Evolutionary conservation across 2,888 invertebrate species (phyloP).

Genomic region (Trisateles emortualis): DNA sequence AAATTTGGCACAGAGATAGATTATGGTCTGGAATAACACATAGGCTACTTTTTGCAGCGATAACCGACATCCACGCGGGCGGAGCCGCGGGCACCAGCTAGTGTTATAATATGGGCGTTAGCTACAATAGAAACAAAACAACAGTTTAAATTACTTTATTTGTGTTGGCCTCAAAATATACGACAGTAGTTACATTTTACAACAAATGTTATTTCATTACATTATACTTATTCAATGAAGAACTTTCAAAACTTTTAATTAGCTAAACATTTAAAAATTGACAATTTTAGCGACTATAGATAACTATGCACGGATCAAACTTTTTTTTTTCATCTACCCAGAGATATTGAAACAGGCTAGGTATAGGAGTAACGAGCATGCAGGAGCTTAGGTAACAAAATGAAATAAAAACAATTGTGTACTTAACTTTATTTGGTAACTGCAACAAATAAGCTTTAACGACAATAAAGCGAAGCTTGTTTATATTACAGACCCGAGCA

Average conservation of each 20-base stretch:
- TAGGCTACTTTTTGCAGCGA: no score
- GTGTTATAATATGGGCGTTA: neutral
- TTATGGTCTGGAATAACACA: no score
- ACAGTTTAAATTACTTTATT: conserved; percentile 79
- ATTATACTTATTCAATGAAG: conserved; percentile 77
- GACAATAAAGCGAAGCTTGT: conserved; percentile 64
- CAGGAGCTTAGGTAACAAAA: conserved; percentile 53
- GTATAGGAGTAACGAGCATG: conserved; percentile 31
- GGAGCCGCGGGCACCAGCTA: no score
- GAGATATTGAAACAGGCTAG: conserved; percentile 15
- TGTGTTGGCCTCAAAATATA: conserved; percentile 84
- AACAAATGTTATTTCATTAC: conserved; percentile 78
- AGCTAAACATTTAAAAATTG: conserved; percentile 84
- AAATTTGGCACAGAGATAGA: no score
- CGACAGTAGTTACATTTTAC: conserved; percentile 83
- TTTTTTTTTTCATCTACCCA: conserved; percentile 25
- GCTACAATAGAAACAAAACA: conserved; percentile 54
- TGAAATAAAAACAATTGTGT: conserved; percentile 63
- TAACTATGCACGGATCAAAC: conserved; percentile 33
- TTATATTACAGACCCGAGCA: conserved; percentile 52
- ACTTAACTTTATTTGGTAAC: conserved; percentile 84
- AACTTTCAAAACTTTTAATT: conserved; percentile 68
- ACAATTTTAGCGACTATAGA: conserved; percentile 71
- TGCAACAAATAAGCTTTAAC: conserved; percentile 75
- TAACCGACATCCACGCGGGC: no score